A percentile compares a stretch with the other conserved stretches of the same genome.
These are phyloP conservation scores for Neria commutata DNA, from an alignment of 2,888 invertebrate genomes.

Conservation along the genomic window DNA sequence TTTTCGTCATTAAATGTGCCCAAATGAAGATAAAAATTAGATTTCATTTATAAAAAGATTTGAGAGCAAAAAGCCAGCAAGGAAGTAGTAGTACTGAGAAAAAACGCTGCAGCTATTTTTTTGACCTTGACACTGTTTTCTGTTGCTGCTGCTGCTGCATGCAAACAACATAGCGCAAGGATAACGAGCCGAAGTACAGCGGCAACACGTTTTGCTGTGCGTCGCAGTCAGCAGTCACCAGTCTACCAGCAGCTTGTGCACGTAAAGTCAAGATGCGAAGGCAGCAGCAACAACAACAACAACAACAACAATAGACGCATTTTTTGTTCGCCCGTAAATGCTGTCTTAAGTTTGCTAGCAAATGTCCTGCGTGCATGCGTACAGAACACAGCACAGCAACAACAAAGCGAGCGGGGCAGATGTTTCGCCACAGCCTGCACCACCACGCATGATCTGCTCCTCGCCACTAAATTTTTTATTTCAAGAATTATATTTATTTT, in stretches of 20 bases:
- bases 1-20: slow-evolving; percentile 23
- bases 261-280: slow-evolving; percentile 4
- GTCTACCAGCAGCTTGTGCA: background rate
- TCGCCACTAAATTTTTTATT: slow-evolving; percentile 5
- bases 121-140: slow-evolving; percentile 41
- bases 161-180: background rate
- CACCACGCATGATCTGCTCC: slow-evolving; percentile 34
- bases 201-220: background rate
- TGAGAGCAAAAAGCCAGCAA: background rate
- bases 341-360: slow-evolving; percentile 23
- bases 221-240: background rate
- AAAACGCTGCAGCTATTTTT: slow-evolving; percentile 22
- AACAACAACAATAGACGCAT: slow-evolving; percentile 5
- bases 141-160: background rate
- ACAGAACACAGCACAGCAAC: slow-evolving; percentile 4
- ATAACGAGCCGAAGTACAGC: background rate
- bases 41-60: slow-evolving; percentile 21
- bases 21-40: slow-evolving; percentile 18
- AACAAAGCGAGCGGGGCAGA: slow-evolving; percentile 28
- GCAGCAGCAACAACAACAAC: too few relatives aligned
- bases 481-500: background rate
- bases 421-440: slow-evolving; percentile 32
- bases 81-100: too few relatives aligned
- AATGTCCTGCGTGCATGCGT: slow-evolving; percentile 15
- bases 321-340: background rate